phyloP scores from a whole-genome alignment of 23 tunicate genomes.

The Pegea sp. region DNA sequence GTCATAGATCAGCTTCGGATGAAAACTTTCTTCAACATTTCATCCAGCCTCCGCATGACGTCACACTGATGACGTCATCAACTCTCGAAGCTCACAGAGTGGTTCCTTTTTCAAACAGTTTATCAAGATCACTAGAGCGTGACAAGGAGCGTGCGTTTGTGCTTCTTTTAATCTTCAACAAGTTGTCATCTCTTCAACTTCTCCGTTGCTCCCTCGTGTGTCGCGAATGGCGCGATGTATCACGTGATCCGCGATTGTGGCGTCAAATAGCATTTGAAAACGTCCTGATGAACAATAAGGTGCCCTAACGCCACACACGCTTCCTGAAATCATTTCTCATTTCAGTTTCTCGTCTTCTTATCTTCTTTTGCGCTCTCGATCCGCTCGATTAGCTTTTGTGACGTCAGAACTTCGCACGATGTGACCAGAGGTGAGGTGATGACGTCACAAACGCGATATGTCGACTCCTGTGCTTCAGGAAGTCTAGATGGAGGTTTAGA shows the following conservation, averaged over 20 bases:
- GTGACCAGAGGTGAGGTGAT: no score
- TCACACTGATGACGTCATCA: no score
- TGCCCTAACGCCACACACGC: no score
- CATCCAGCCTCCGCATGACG: no score
- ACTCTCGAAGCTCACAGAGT: no score
- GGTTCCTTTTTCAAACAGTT: no score
- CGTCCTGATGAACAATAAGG: constrained; percentile 6
- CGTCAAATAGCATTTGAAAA: constrained; percentile 36
- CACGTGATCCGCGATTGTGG: constrained; percentile 69
- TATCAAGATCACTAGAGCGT: no score
- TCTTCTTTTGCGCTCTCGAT: background rate
- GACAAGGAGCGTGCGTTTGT: constrained; percentile 31
- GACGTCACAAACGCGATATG: no score
- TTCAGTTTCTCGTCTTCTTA: background rate
- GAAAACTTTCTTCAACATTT: no score
- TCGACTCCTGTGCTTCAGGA: no score
- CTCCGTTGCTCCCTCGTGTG: constrained; percentile 45
- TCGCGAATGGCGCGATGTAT: constrained; percentile 59
- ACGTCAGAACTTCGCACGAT: no score
- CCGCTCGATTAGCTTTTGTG: background rate
- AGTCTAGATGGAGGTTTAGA: constrained; percentile 61
- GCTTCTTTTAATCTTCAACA: constrained; percentile 50
- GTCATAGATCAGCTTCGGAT: no score
- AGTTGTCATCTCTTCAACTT: constrained; percentile 20
- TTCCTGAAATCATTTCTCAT: background rate